Evolutionary conservation across 92 coral and sea anemone genomes (phyloP), one percentile per base, ranked within the genome.

Genomic region (Nematostella vectensis): DNA sequence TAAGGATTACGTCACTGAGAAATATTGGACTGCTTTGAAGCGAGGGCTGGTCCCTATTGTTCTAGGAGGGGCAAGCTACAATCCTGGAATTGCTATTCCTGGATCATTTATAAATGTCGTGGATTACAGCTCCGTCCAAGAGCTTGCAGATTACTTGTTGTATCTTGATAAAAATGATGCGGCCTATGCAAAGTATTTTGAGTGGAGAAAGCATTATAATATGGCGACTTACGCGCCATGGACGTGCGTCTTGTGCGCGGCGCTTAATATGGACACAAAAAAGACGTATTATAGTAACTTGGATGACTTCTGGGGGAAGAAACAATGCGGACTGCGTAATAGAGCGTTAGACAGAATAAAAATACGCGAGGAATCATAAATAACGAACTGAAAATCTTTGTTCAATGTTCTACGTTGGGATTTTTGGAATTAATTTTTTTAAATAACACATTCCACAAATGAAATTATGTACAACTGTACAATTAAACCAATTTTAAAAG

Each of bases 1-100:
- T 40, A 21, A 31, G 31, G 80, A 73, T 52, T 73, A 73, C 49
- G 58, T 73, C 23, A 73, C 80, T 1, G 80, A 73, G 55, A 73
- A 73, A 29, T 73, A 73, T 27, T 73, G 80, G 80, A 65, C 25
- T 21, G 67, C 80, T 20, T 38, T 73, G 39, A 59, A 65, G 17
- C 31, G 63, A 3, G 80, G 80, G 3, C 21, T 73, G 2, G 80
- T 73, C 1, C 73, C 80, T 18, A 61, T 73, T 11, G 80, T 73
- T 1, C 43, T 71, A 18, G 78, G 78, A 0, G 78, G 78, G 4
- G 70, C 65, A 3, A 47, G 63, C 25, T 71, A 71, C 47, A 58
- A 48, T 29, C 55, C 72, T 16, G 63, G 28, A 1, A 25, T 71
- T 11, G 78, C 78, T 4, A 71, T 71, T 22, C 71, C 78, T 18